phyloP scores from a whole-genome alignment of 2,113 vertebrate genomes.

The Phodopus roborovskii region DNA sequence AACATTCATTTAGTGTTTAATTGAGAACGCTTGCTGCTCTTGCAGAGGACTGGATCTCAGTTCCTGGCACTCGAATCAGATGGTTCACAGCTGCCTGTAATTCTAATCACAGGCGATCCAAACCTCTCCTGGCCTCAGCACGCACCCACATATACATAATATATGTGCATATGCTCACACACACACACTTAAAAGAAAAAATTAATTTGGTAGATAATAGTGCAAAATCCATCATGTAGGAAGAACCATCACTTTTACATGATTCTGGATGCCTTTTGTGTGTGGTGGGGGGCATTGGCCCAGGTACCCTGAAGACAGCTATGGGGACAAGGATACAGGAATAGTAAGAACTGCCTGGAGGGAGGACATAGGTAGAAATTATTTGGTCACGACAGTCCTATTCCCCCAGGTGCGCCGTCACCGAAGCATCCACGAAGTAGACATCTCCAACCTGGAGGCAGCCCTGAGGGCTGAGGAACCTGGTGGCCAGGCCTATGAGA shows the following conservation, averaged over 20 bases:
- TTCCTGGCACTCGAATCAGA: background rate
- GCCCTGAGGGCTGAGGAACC: conserved; percentile 90
- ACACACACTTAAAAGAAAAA: background rate
- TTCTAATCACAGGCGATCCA: background rate
- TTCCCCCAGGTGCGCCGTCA: conserved; percentile 90
- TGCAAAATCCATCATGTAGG: background rate
- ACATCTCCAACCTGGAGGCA: conserved; percentile 95
- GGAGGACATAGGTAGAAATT: background rate
- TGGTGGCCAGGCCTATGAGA: conserved; percentile 89
- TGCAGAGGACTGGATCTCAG: background rate
- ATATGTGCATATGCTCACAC: background rate
- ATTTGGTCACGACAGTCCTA: fast-evolving
- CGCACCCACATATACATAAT: background rate
- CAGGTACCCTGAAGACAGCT: fast-evolving
- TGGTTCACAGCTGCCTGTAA: background rate
- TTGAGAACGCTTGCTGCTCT: background rate
- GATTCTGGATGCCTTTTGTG: background rate
- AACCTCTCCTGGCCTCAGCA: background rate
- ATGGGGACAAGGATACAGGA: fast-evolving
- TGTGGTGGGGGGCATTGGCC: background rate
- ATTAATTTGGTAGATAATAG: background rate
- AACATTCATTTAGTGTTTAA: background rate
- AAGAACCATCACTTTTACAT: fast-evolving
- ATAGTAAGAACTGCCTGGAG: background rate
- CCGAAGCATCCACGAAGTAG: conserved; percentile 95